Evolutionary conservation across 2,113 vertebrate genomes (phyloP), one percentile per base, ranked within the genome.

Genomic region (Siniperca knerii): DNA sequence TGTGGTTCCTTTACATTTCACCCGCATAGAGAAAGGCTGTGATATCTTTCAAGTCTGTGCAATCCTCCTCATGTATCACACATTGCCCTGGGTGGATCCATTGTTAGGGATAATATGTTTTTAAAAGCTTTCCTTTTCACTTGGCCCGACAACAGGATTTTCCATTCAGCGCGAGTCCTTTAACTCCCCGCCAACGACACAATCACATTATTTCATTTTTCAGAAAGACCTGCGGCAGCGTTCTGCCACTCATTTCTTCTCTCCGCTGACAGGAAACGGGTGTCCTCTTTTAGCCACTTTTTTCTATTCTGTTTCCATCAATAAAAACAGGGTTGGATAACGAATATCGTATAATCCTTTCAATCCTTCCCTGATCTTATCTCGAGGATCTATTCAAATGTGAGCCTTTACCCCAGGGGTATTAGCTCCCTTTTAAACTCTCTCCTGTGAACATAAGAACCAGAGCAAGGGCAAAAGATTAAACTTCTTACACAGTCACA

Each of bases 21-120:
- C 78, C 69, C 29, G 0, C 77, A 84, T 75, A 85, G 88, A 90
- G 77, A 85, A 64, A 75, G 60, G 69, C 75, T 18, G 42, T 73
- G 85, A 83, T 90, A 77, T 83, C 90, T 85, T 86, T 90, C 75
- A 80, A 40, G 82, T 89, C 85, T n/a, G 42, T 66, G 65, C 77
- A 64, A 60, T 75, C 82, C 74, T 87, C 60, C 70, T 73, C 77
- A 33, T 92, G 80, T 82, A 86, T 89, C 80, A 75, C 82, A 82
- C 46, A 79, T 84, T 10, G 81, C 86, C 89, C 55, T 57, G 86
- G 85, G 88, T 73, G 87, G 77, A 84, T 76, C 79, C 79, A 86
- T 93, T 94, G 89, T 93, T 83, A 42, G 69, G 23, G 69, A 89
- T 93, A 92, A 92, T 92, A 78, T 92, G 68, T 89, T 93, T 89